Evolutionary conservation across 2,797 vertebrate genomes (phyloP), one percentile per base, ranked within the genome.

Genomic region (Muscicapa striata): DNA sequence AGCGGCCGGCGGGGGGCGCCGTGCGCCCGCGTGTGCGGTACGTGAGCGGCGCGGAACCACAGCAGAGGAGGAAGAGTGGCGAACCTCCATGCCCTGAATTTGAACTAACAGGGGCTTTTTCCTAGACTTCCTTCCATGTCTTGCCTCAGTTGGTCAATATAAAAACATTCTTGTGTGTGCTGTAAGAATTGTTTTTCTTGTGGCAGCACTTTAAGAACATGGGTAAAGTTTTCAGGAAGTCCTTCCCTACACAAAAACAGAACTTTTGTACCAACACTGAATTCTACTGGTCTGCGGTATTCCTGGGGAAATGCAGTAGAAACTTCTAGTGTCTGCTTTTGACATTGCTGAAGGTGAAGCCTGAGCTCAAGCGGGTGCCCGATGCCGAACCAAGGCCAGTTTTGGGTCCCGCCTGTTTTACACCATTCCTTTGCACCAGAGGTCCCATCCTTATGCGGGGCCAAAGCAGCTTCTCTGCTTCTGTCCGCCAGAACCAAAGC

Each of bases 101-200:
- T 36, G 30, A 38, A 58, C 20, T 43, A 24, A 34, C 0, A 1
- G 15, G 2, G 0, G 20, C 21, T 43, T 41, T 55, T 30, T 13
- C 3, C 57, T 22, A 3, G 9, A 20, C 10, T 46, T 62, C 38
- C 26, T 68, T 36, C 30, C 40, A 5, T 36, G 49, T 68, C 51
- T 79, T 38, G 26, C 30, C 46, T 54, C 3, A 3, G 20, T 13
- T 11, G 29, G 32, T 43, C 41, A 58, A 30, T 30, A 32, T 11
- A 34, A 64, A 72, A 72, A 8, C 23, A 11, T 21, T 4, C 29
- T 2, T n/a, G 6, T 30, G 34, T 16, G 5, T 26, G 59, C 38
- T 38, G 8, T 63, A 24, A 41, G n/a, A 74, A 63, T 20, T 63
- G 41, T 5, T 90, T 75, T 74, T 45, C 29, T 59, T 52, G n/a